Evolutionary conservation across 2,797 vertebrate species (phyloP), one percentile per base, ranked within the genome.

Genomic region (Sebastes matsubarae): DNA sequence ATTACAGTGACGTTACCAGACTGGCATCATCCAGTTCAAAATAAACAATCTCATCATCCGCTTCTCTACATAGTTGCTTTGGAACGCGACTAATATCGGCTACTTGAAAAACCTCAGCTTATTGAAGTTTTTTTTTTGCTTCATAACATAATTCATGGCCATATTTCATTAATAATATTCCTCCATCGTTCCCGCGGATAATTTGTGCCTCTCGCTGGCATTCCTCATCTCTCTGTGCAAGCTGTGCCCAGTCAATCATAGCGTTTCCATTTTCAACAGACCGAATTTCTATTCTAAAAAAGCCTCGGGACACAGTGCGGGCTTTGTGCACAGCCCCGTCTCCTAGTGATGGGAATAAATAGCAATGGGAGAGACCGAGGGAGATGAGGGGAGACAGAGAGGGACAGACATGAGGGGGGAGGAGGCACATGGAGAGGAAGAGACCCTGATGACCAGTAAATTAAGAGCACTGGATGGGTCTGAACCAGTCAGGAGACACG

Each of bases 341-440:
- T 94, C 92, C 91, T 89, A 90, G 94, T 83, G 91, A 93, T 93
- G 92, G 87, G 92, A 91, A 92, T 94, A 94, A 94, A 95, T 92
- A 94, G 94, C 91, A 88, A 81, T 75, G 82, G 77, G 88, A 91
- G 89, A 83, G 42, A 46, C 87, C 80, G 38, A 83, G 82, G 85
- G 87, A 81, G 88, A 90, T 79, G 85, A 87, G 61, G 87, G 87
- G 85, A 89, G 87, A 80, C 83, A 68, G 79, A 77, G 76, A 66
- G 75, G 79, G 90, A 79, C 81, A 85, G 89, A 79, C 68, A 66
- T 5, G 58, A 75, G 75, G 34, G 82, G 79, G 90, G 83, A 61
- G 83, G 88, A 75, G 80, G 84, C 69, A 42, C 76, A 58, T 6
- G 81, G 72, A 69, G 87, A 92, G 79, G 88, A 92, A 87, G 90